phyloP scores from a whole-genome alignment of 2,797 vertebrate species.

The Denticeps clupeoides region DNA sequence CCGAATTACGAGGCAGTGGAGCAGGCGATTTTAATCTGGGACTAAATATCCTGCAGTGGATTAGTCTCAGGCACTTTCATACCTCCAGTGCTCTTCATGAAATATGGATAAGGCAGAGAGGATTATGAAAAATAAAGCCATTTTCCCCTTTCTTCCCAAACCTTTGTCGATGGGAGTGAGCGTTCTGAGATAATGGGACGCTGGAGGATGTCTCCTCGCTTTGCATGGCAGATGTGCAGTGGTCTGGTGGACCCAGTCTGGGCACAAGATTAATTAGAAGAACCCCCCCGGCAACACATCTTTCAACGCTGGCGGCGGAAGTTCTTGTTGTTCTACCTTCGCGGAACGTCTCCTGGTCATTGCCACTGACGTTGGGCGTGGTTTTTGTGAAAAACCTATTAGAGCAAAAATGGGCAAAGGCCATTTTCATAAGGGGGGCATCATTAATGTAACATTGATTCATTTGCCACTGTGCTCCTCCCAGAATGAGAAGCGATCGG shows the following conservation, averaged over 20 bases:
- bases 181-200: conserved; percentile 49
- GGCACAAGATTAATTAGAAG: conserved; percentile 62
- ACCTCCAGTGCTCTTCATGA: conserved; percentile 65
- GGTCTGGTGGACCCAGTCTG: conserved; percentile 40
- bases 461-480: too few species aligned
- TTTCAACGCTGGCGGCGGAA: conserved; percentile 44
- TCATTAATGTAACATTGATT: conserved; percentile 35
- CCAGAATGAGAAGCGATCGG: too few species aligned
- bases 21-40: conserved; percentile 72
- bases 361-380: conserved; percentile 34
- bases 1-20: conserved; percentile 61
- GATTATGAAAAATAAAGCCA: conserved; percentile 63
- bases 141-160: conserved; percentile 43
- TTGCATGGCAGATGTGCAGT: conserved; percentile 48
- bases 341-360: conserved; percentile 42
- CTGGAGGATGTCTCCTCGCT: conserved; percentile 47
- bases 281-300: conserved; percentile 52
- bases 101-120: conserved; percentile 65
- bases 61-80: conserved; percentile 69
- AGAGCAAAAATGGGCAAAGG: conserved; percentile 30
- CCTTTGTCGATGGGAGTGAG: conserved; percentile 37
- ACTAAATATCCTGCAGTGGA: conserved; percentile 75
- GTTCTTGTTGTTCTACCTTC: conserved; percentile 41
- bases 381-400: conserved; percentile 30
- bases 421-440: conserved; percentile 39